Base-by-base conservation (phyloP, 2,113 vertebrate species). In the Oreocharis arfaki region DNA sequence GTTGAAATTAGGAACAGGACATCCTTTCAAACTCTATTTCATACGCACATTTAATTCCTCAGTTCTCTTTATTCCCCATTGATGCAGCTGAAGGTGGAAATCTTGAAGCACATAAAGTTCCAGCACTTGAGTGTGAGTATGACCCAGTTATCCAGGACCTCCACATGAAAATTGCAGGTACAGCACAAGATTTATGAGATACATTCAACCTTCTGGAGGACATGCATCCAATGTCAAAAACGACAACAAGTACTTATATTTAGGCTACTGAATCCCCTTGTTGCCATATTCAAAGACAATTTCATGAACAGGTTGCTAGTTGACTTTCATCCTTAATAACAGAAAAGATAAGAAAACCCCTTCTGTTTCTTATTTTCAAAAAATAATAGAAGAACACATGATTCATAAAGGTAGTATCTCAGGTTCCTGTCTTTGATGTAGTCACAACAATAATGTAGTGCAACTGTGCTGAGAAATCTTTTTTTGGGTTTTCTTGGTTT, bases 101-200 rank as follows among this genome's bases (percentile, higher is more conserved):
- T 49, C 21, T 53, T 80, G 37, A 57, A 73, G 27, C 11, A 67
- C 35, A 26, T 46, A 23, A 52, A 53, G 26, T 86, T 85, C 80
- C 32, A 76, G 4, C 16, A 65, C 8, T 9, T 65, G 14, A 73
- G 3, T 35, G 13, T 80, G 21, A 85, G 24, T 5, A 7, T 4
- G 22, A 87, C 61, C 56, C n/a, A 89, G 42, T 82, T 89, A 82
- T 75, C 21, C 27, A 39, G 16, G 69, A 87, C n/a, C 55, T 96
- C 56, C 47, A 35, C 3, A 19, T 11, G 52, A 52, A 75, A 16
- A 24, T 83, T 42, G 16, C 37, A 93, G n/a, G n/a, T 81, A 55
- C 18, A 33, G 50, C 14, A 30, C 17, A 91, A 78, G 87, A 91
- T 93, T 96, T 90, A 91, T 87, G 61, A 37, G 53, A 60, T 9